A percentile compares a stretch with the other conserved stretches of the same genome.
Conservation (phyloP, 1,140 invertebrate species). For the Megalonaias nervosa region DNA sequence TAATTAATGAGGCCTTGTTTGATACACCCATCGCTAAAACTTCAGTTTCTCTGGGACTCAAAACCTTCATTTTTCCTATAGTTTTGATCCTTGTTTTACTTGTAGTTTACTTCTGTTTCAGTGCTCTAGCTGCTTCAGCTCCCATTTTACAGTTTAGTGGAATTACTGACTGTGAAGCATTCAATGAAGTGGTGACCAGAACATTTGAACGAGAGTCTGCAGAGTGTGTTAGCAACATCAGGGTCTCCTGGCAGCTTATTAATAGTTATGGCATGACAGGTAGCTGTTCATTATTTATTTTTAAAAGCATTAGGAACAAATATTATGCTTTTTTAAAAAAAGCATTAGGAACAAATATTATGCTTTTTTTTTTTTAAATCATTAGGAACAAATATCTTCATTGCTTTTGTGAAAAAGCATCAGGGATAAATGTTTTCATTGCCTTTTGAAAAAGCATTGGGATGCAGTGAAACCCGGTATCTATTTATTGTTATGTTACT, state of each 20-base stretch:
- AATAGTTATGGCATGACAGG: conserved; percentile 74
- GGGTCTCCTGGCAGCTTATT: conserved; percentile 84
- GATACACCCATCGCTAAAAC: too few relatives aligned
- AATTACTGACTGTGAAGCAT: conserved; percentile 85
- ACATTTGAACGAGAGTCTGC: conserved; percentile 78
- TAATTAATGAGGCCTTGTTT: not conserved
- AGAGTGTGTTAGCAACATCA: conserved; percentile 83
- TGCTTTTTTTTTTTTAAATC: too few relatives aligned
- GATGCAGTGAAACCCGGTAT: too few relatives aligned
- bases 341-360: too few relatives aligned
- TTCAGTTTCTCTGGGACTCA: too few relatives aligned
- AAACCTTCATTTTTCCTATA: not conserved
- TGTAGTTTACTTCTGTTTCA: conserved; percentile 30
- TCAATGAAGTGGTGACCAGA: conserved; percentile 84
- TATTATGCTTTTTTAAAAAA: too few relatives aligned
- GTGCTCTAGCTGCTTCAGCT: conserved; percentile 96
- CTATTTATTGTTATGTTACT: too few relatives aligned
- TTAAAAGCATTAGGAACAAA: too few relatives aligned
- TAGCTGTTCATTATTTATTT: conserved; percentile 4
- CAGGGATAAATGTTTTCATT: too few relatives aligned
- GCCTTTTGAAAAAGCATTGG: too few relatives aligned
- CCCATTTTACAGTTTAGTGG: conserved; percentile 92
- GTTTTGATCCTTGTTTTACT: not conserved
- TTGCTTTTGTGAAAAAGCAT: too few relatives aligned
- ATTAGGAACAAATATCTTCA: too few relatives aligned